Conservation (phyloP, 2,888 invertebrate species). For the Eilema depressum region DNA sequence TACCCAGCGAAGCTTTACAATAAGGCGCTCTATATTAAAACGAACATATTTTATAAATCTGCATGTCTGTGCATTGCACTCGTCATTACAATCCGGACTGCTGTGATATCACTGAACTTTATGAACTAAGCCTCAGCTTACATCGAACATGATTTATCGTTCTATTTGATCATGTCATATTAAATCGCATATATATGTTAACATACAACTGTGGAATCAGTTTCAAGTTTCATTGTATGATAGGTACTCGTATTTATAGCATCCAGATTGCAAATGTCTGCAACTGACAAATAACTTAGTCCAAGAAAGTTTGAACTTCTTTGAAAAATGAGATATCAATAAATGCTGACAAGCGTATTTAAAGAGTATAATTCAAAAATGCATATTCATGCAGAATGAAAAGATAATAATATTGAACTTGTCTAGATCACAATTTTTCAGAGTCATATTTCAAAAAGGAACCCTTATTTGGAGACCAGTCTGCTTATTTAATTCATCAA, state of each 20-base stretch:
- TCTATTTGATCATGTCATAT: neutral
- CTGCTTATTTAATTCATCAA: no score
- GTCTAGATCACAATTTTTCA: no score
- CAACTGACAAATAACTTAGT: neutral
- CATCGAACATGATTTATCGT: neutral
- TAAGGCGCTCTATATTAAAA: conserved; percentile 23
- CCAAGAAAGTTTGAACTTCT: neutral
- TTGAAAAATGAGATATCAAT: neutral
- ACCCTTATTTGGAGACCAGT: no score
- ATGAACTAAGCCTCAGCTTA: neutral
- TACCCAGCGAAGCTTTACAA: conserved; percentile 15
- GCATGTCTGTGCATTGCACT: conserved; percentile 21
- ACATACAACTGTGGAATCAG: no score
- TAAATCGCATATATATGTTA: neutral
- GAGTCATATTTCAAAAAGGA: no score
- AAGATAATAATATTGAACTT: no score
- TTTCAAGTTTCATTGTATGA: neutral
- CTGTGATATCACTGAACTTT: conserved; percentile 9
- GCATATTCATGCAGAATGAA: neutral
- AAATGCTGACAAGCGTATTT: neutral
- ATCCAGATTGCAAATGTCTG: neutral
- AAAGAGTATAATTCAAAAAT: neutral
- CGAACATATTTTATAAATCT: conserved; percentile 39
- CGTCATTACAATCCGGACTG: conserved; percentile 6
- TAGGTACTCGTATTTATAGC: neutral